phyloP scores from a whole-genome alignment of 2,113 vertebrate genomes.

The Meleagris gallopavo region DNA sequence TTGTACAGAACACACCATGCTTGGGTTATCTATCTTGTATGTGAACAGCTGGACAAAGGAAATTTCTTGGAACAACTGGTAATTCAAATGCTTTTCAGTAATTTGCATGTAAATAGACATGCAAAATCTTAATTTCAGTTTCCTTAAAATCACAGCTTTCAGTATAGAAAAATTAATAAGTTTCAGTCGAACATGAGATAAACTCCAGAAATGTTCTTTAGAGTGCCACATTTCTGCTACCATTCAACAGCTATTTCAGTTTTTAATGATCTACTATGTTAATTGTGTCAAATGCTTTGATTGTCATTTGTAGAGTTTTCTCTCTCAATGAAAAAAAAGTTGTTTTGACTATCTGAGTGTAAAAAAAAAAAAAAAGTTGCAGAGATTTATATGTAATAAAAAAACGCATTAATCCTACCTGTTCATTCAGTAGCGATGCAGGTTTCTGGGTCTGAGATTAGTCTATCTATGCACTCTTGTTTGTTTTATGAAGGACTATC shows the following conservation, averaged over 20 bases:
- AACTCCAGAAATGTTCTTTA: slow-evolving; percentile 32
- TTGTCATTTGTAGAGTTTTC: slow-evolving; percentile 39
- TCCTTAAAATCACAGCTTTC: slow-evolving; percentile 47
- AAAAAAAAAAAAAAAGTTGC: neutral
- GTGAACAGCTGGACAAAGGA: neutral
- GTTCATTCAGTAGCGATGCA: slow-evolving; percentile 38
- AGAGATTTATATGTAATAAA: neutral
- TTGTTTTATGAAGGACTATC: slow-evolving; percentile 16
- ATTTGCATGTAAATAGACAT: slow-evolving; percentile 33
- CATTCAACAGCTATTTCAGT: slow-evolving; percentile 38
- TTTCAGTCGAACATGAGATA: slow-evolving; percentile 51
- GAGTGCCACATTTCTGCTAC: slow-evolving; percentile 25
- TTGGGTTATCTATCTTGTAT: neutral
- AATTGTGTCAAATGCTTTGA: slow-evolving; percentile 49
- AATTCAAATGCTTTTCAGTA: slow-evolving; percentile 44
- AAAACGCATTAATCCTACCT: slow-evolving; percentile 8
- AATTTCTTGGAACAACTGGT: slow-evolving; percentile 34
- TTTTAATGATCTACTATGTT: slow-evolving; percentile 54
- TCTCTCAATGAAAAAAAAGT: slow-evolving; percentile 22
- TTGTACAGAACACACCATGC: neutral
- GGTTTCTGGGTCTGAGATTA: slow-evolving; percentile 26
- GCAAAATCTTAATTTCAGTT: slow-evolving; percentile 52
- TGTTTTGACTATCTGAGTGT: neutral
- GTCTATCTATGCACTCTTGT: slow-evolving; percentile 18
- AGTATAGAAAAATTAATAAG: slow-evolving; percentile 33